Evolutionary conservation across 1,140 invertebrate genomes (phyloP), one percentile per base, ranked within the genome.

Genomic region (Aphaenogaster rudis): DNA sequence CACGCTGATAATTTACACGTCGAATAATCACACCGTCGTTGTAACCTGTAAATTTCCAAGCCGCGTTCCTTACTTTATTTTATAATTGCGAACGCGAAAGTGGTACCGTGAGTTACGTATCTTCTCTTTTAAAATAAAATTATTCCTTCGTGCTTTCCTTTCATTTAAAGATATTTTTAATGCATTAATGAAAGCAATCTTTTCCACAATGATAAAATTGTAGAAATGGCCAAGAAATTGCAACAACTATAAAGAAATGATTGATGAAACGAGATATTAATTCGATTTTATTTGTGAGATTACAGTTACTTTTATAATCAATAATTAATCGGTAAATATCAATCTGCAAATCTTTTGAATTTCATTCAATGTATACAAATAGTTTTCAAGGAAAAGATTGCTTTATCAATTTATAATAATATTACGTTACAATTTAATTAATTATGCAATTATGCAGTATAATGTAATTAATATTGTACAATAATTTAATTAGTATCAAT

Each of bases 1-100:
- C 71, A 9, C 78, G 50, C 13, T 42, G 64, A 61, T 88, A 77
- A 76, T 89, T 81, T 80, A 79, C 59, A 86, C 74, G 42, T 52
- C 15, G 74, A 54, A 79, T 67, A 57, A 86, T 79, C 61, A 66
- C 17, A 33, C 33, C 57, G 39, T 52, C 72, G 57, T 54, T 50
- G 54, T 21, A 74, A 57, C 21, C 42, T 42, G 71, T 17, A 64
- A 77, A 64, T 67, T 52, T 42, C 17, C 13, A 3, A 52, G 28
- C n/a, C 54, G 21, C 21, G n/a, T 42, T 36, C 42, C 13, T 54
- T 80, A 39, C 45, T 52, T 52, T 39, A 28, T 9, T 15, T 61
- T 21, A 48, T 17, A 61, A 67, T 9, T 42, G 45, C 28, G 11
- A 67, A 28, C 21, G 42, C 21, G 33, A 45, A 74, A 42, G 11